Evolutionary conservation across 2,888 invertebrate genomes (phyloP), one percentile per base, ranked within the genome.

Genomic region (Anthrax anthrax): DNA sequence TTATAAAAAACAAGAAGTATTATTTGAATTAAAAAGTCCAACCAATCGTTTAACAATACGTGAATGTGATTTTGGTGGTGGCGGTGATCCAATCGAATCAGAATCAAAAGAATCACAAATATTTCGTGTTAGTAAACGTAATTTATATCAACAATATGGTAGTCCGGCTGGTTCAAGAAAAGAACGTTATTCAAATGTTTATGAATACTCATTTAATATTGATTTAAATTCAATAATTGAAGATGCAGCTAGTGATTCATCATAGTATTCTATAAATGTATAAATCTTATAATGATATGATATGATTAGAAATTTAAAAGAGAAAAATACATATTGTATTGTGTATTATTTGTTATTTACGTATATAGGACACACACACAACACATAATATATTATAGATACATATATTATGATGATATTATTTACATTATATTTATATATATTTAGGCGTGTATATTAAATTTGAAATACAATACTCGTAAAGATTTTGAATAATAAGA

Each of bases 41-140:
- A 65, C 66, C 37, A 67, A 67, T 56, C 62, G 64, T 34, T 53
- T 66, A 54, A 67, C 67, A 19, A 65, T 67, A 51, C 63, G 67
- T 37, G 68, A 67, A 49, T 67, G 66, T 55, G 66, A 67, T 56
- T 67, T 67, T 59, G 67, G 67, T 59, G 67, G 67, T 60, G 67
- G 67, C 60, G 67, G 67, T 59, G 66, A 67, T 57, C 66, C 66
- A 52, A 67, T 63, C 56, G 66, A 67, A 54, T 63, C 63, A 59
- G 66, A 66, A 56, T 64, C 64, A 57, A 64, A 64, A 60, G 66
- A 67, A 56, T 67, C 67, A 58, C 67, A 67, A 60, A 67, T 67
- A 59, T 67, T 66, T 63, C 67, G 67, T 57, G 65, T 66, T 61
- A 68, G 67, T 61, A 68, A 67, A 61, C 62, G 68, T 59, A 65